Base-by-base conservation (phyloP, 2,113 vertebrate genomes). In the Setophaga petechia region DNA sequence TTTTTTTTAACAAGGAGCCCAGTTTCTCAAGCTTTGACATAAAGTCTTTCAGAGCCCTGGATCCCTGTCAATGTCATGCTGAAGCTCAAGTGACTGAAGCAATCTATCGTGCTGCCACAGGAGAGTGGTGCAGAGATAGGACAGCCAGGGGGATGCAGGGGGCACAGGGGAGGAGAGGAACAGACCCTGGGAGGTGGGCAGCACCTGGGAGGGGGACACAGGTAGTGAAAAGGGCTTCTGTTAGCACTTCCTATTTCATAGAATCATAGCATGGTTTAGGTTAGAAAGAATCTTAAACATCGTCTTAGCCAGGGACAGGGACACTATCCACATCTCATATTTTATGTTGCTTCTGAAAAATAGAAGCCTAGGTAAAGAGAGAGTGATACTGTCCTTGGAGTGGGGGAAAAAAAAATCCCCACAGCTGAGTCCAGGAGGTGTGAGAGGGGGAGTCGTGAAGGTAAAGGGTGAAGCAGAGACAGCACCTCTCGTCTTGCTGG, bases 191-290 rank as follows among this genome's bases (percentile, higher is more conserved):
- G 5, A 84, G 25, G 4, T 37, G 37, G 43, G 41, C 47, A 82
- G 66, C 1, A 0, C 0, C 1, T 31, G 30, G 0, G 0, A 14
- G 10, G 18, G 27, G 30, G 13, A 28, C 39, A 8, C 0, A 0
- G 13, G 5, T 5, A 47, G 35, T 21, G 49, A 31, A 23, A 27
- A 58, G 19, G 25, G 12, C 10, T 13, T 2, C 15, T 16, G 8
- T 20, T 51, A 62, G 28, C 17, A 15, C 28, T 67, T 27, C 9
- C 59, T 59, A 9, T 65, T 82, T 69, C 63, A 58, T 8, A 37
- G 18, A 28, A 43, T 49, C 41, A 24, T 27, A 37, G 43, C 54
- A 71, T 44, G 28, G 10, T 69, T 43, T 37, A 22, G 21, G 27
- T 57, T 49, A 33, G 49, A 63, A 83, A 55, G 25, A 33, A 28